Base-by-base conservation (phyloP, 2,797 vertebrate genomes). In the Pyrocephalus nanus region DNA sequence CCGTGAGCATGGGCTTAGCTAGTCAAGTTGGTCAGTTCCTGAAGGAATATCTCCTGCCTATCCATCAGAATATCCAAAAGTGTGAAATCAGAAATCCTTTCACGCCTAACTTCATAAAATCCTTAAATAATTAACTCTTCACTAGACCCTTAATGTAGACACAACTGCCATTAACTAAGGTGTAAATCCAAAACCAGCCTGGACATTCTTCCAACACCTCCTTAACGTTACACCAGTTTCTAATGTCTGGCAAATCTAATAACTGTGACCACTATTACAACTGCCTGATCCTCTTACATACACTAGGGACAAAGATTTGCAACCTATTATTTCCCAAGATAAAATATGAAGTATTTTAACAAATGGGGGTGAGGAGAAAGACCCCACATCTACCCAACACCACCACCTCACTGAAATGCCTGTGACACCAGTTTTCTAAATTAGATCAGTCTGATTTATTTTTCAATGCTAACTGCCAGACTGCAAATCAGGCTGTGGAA, bases 341-440 rank as follows among this genome's bases (percentile, higher is more conserved):
- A 48, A 16, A 66, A 13, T 54, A 2, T 43, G 6, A 73, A 60
- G 8, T 43, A 83, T 77, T 42, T 80, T 72, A 88, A 80, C 53
- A 54, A 71, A 65, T 0, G 0, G 4, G 3, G 6, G 6, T 34
- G 20, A 71, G 18, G 4, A 79, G 14, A 64, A 4, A 57, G 17
- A 75, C 19, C 32, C 22, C 21, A 42, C 40, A 42, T 15, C 40
- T 42, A 45, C 5, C 11, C 40, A 20, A 70, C 13, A 42, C 1
- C 32, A 81, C 12, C 72, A 86, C 22, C 47, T 78, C 84, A 45
- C 22, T 21, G n/a, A 69, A 81, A 78, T 3, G 40, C 14, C 74
- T 29, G 12, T 27, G n/a, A 79, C 43, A 86, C 5, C 9, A 9
- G 1, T 1, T 88, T 36, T 62, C 40, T 38, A 38, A 91, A 90